Conservation (phyloP, 2,797 vertebrate species). For the Novumbra hubbsi region DNA sequence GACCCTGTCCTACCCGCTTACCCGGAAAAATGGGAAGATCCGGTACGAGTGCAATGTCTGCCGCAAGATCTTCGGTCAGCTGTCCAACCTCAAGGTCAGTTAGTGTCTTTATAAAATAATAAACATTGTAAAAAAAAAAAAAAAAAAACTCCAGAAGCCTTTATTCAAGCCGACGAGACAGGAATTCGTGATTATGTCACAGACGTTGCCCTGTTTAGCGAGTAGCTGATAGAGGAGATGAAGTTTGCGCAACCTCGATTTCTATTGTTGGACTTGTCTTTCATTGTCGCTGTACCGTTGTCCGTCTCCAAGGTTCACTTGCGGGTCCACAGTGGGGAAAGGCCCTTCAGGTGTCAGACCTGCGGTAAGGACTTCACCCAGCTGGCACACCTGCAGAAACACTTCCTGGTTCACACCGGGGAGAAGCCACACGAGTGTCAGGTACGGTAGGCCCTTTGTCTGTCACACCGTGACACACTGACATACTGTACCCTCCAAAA, state of each 20-base stretch:
- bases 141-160: too few species aligned
- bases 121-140: too few species aligned
- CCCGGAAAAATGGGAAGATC: slow-evolving; percentile 93
- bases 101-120: too few species aligned
- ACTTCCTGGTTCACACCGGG: slow-evolving; percentile 97
- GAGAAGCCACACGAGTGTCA: slow-evolving; percentile 97
- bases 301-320: slow-evolving; percentile 84
- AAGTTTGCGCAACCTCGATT: background rate
- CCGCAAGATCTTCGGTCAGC: slow-evolving; percentile 91
- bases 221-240: too few species aligned
- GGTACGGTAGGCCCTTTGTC: slow-evolving; percentile 63
- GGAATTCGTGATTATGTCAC: background rate
- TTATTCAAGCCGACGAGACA: background rate
- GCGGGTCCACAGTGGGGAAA: slow-evolving; percentile 94
- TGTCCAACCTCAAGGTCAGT: slow-evolving; percentile 81
- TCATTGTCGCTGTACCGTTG: background rate
- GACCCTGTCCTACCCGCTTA: slow-evolving; percentile 90
- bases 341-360: slow-evolving; percentile 93
- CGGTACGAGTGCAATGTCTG: slow-evolving; percentile 95
- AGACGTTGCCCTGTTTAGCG: too few species aligned
- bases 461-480: background rate
- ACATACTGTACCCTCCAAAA: background rate
- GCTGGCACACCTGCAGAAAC: slow-evolving; percentile 97
- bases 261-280: slow-evolving; percentile 6
- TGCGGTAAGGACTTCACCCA: slow-evolving; percentile 96